Conservation (phyloP, 1,140 invertebrate genomes). For the Tetraneura akinire region DNA sequence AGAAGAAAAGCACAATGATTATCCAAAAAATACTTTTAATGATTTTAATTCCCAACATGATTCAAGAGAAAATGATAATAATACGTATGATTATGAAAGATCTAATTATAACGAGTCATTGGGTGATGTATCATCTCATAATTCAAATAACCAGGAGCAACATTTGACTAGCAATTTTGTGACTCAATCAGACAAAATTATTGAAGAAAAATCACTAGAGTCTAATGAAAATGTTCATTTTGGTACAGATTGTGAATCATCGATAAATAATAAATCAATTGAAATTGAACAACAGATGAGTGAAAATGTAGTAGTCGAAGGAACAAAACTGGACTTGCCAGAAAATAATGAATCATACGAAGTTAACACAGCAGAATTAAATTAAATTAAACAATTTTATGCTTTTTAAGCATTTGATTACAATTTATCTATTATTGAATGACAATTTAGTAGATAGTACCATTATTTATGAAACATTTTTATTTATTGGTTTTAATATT, state of each 20-base stretch:
- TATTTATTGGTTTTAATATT: too few species aligned
- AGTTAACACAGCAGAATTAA: neutral
- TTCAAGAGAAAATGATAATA: neutral
- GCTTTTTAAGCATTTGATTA: neutral
- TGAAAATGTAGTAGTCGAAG: neutral
- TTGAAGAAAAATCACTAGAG: neutral
- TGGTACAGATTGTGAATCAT: neutral
- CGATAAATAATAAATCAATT: neutral
- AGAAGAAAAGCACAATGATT: neutral
- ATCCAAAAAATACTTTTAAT: neutral
- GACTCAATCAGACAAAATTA: neutral
- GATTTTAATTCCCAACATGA: neutral
- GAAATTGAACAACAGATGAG: neutral
- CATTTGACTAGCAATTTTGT: neutral
- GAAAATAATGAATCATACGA: neutral
- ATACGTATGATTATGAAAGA: neutral
- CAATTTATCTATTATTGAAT: too few species aligned
- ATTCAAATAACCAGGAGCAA: neutral
- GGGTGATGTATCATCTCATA: neutral
- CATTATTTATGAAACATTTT: too few species aligned
- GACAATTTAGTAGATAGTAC: too few species aligned
- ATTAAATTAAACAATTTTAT: constrained; percentile 4
- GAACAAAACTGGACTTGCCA: neutral
- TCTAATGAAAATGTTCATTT: neutral
- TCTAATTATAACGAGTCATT: neutral